Percentiles rank a stretch among this genome's conserved stretches.
phyloP scores from a whole-genome alignment of 2,113 vertebrate species.

The Agelaius tricolor region DNA sequence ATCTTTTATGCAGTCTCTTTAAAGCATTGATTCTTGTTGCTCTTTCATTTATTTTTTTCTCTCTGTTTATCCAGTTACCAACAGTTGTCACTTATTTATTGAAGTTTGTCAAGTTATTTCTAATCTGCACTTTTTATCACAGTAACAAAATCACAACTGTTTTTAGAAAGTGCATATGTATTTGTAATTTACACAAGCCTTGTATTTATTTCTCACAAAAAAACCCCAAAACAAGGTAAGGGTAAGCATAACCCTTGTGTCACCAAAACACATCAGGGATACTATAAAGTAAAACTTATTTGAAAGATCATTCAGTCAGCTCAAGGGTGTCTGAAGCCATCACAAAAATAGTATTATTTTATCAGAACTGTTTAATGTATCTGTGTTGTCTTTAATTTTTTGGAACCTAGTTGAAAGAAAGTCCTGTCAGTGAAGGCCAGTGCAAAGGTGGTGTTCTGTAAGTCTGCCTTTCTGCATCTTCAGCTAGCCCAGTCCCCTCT shows the following conservation, averaged over 20 bases:
- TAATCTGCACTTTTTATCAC: not conserved
- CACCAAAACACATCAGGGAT: not conserved
- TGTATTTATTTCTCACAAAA: not conserved
- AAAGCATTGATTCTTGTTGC: not conserved
- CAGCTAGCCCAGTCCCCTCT: too few relatives aligned
- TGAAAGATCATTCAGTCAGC: not conserved
- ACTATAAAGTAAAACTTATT: not conserved
- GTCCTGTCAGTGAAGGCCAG: not conserved
- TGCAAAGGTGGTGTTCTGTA: rapidly evolving
- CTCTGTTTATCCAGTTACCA: not conserved
- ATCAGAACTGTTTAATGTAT: not conserved
- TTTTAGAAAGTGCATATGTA: not conserved
- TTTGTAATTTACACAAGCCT: not conserved
- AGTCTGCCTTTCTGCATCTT: not conserved
- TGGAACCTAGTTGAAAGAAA: not conserved
- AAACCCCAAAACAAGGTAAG: not conserved
- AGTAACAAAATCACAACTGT: not conserved
- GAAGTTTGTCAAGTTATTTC: not conserved
- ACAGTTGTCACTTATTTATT: not conserved
- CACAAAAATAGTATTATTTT: not conserved
- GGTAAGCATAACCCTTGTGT: not conserved
- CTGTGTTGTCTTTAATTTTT: not conserved
- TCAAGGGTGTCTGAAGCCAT: not conserved
- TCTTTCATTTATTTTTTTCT: not conserved
- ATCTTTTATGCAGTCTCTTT: not conserved